These are phyloP conservation scores for Drosophila lacertosa DNA, from an alignment of 1,140 invertebrate species.

Conservation along the genomic window DNA sequence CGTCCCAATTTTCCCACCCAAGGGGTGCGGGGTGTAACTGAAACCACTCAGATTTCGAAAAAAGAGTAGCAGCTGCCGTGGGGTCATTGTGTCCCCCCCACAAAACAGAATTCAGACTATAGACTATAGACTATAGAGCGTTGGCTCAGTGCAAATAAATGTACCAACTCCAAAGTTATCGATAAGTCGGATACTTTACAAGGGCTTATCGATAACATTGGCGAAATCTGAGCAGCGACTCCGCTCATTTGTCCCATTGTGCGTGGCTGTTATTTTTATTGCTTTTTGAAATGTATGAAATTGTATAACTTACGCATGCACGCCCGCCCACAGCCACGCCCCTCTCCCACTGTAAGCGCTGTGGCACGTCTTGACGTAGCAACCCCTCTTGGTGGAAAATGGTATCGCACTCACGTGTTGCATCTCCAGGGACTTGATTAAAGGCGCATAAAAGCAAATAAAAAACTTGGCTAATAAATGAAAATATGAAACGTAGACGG, in stretches of 20 bases:
- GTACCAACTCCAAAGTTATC: slow-evolving; percentile 14
- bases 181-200: slow-evolving; percentile 1
- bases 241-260: slow-evolving; percentile 40
- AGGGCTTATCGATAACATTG: slow-evolving; percentile 1
- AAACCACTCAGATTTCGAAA: slow-evolving; percentile 66
- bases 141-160: slow-evolving; percentile 9
- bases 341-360: slow-evolving; percentile 8
- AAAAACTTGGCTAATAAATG: slow-evolving; percentile 78
- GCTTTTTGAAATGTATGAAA: slow-evolving; percentile 72
- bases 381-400: slow-evolving; percentile 50
- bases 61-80: slow-evolving; percentile 38
- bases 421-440: slow-evolving; percentile 83
- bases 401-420: slow-evolving; percentile 73
- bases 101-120: slow-evolving; percentile 21
- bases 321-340: slow-evolving; percentile 36
- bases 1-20: not conserved
- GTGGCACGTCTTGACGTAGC: slow-evolving; percentile 9
- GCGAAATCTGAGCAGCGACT: slow-evolving; percentile 17
- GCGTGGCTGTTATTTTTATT: slow-evolving; percentile 58
- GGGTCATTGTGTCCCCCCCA: slow-evolving; percentile 53
- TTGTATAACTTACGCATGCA: slow-evolving; percentile 66
- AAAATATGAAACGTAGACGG: slow-evolving; percentile 74
- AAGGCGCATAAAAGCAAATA: slow-evolving; percentile 80
- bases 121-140: slow-evolving; percentile 9
- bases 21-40: slow-evolving; percentile 23